Conservation (phyloP, 2,797 vertebrate species). For the Heliangelus exortis region DNA sequence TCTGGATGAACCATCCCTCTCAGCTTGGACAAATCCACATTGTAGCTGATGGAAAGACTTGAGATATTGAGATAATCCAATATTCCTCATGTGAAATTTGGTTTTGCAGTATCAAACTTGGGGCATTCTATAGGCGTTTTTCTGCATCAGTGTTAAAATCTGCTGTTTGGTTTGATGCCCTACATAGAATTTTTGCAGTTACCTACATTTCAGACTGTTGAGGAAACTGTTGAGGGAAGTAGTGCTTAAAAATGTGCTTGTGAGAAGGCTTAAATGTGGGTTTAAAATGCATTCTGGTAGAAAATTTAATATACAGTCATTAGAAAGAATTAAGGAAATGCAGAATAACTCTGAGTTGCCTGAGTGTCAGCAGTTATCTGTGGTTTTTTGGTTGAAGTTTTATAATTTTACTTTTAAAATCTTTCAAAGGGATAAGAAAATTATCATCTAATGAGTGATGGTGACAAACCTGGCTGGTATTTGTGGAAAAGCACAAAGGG, state of each 20-base stretch:
- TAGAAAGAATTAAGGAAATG: not conserved
- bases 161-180: not conserved
- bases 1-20: not conserved
- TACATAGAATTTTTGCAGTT: not conserved
- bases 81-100: not conserved
- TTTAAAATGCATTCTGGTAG: not conserved
- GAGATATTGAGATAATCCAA: not conserved
- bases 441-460: fast-evolving
- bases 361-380: not conserved
- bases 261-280: not conserved
- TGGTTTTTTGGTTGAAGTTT: not conserved
- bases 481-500: not conserved
- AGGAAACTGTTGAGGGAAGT: not conserved
- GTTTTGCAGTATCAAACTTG: not conserved
- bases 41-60: not conserved
- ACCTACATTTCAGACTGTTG: not conserved
- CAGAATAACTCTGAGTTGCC: not conserved
- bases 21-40: not conserved
- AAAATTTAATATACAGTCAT: not conserved
- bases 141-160: not conserved
- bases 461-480: not conserved
- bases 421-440: not conserved
- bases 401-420: not conserved
- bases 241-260: not conserved
- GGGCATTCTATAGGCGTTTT: not conserved